Percentiles rank a stretch among this genome's conserved stretches.
phyloP scores from a whole-genome alignment of 2,113 vertebrate species.

The Genyomyrus donnyi region DNA sequence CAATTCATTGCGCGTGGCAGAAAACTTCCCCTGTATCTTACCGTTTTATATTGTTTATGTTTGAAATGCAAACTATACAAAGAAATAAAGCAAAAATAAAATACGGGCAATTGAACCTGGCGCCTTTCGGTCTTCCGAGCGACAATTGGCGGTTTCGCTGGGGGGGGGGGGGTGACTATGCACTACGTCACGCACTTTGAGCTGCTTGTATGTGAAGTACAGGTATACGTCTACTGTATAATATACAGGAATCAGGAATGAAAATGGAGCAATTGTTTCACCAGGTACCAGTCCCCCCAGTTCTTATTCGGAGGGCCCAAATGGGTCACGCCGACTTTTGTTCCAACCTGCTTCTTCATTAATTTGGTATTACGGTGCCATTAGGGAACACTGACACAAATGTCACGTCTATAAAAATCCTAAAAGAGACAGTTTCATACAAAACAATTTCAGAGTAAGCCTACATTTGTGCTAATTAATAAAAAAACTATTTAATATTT shows the following conservation, averaged over 20 bases:
- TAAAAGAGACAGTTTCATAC: background rate
- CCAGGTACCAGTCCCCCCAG: background rate
- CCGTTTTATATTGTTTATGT: background rate
- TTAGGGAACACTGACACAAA: conserved; percentile 4
- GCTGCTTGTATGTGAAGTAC: background rate
- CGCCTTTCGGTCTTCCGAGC: conserved; percentile 49
- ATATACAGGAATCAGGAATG: background rate
- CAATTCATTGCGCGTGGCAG: background rate
- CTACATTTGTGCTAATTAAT: background rate
- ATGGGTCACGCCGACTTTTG: background rate
- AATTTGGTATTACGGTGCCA: background rate
- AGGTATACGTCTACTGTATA: background rate
- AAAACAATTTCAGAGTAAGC: background rate
- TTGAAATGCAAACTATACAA: background rate
- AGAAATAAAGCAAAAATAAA: conserved; percentile 32
- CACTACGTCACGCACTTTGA: background rate
- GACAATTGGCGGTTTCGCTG: conserved; percentile 34
- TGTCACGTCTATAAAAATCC: conserved; percentile 3
- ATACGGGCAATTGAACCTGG: conserved; percentile 47
- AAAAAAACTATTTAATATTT: background rate
- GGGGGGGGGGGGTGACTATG: background rate
- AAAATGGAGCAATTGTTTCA: background rate
- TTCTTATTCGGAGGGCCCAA: background rate
- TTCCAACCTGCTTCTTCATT: background rate
- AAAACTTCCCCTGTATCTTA: background rate